phyloP scores from a whole-genome alignment of 2,888 invertebrate genomes.

The Drosophila nr. perissopoda region DNA sequence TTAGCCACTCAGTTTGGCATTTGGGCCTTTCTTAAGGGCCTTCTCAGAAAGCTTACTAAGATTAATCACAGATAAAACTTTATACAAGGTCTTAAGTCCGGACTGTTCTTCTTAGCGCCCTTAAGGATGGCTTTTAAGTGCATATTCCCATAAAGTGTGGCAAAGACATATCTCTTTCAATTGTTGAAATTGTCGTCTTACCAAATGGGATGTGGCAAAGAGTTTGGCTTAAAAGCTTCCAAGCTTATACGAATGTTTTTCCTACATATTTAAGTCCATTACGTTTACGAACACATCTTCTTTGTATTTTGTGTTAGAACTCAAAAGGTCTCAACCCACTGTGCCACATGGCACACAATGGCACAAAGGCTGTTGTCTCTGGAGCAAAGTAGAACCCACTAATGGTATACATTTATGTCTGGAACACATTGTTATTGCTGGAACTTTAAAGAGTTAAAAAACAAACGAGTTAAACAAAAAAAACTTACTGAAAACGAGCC shows the following conservation, averaged over 20 bases:
- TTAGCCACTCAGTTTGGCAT: background rate
- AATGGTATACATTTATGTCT: slow-evolving; percentile 59
- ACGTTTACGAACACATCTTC: background rate
- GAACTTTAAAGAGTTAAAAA: slow-evolving; percentile 62
- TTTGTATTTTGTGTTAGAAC: background rate
- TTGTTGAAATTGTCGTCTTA: background rate
- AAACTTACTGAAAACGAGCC: slow-evolving; percentile 1
- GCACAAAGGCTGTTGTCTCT: slow-evolving; percentile 36
- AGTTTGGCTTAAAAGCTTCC: background rate
- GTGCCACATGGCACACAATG: slow-evolving; percentile 33
- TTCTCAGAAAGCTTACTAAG: background rate
- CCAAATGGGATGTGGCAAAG: background rate
- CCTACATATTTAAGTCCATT: background rate
- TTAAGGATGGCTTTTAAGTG: background rate
- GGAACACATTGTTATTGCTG: slow-evolving; percentile 62
- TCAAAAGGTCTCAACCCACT: slow-evolving; percentile 14
- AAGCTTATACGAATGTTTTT: background rate
- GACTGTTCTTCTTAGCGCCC: background rate
- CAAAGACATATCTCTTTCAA: background rate
- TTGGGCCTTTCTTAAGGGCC: background rate
- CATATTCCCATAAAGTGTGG: background rate
- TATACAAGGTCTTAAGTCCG: background rate
- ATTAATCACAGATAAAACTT: background rate
- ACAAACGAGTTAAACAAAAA: slow-evolving; percentile 20
- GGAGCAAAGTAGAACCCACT: slow-evolving; percentile 39